Evolutionary conservation across 2,888 invertebrate species (phyloP).

Genomic region (Tipula vernalis): DNA sequence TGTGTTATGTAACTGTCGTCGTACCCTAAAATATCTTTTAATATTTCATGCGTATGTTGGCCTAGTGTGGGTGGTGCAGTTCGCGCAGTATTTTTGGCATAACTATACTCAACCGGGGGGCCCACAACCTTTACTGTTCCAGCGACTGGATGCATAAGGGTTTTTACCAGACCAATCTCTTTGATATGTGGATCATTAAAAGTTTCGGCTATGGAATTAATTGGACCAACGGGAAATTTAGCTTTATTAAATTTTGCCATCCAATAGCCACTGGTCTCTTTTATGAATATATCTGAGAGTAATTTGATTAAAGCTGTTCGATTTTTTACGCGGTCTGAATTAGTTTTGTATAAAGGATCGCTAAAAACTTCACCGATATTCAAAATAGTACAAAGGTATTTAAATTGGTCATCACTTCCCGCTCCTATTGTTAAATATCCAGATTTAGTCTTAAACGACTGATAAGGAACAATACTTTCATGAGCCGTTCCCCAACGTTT

Average conservation of each 20-base stretch:
- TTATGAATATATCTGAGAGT: constrained; percentile 45
- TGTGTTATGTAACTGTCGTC: constrained; percentile 27
- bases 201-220: constrained; percentile 74
- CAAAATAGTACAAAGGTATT: constrained; percentile 54
- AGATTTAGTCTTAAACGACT: constrained; percentile 73
- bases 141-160: constrained; percentile 52
- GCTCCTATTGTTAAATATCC: constrained; percentile 78
- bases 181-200: constrained; percentile 81
- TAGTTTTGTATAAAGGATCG: constrained; percentile 55
- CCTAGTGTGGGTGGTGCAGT: constrained; percentile 74
- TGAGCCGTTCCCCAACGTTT: constrained; percentile 86
- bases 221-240: constrained; percentile 77
- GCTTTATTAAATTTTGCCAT: constrained; percentile 52
- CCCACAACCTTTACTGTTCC: constrained; percentile 68
- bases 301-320: constrained; percentile 52
- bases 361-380: constrained; percentile 44
- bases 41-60: constrained; percentile 71
- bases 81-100: constrained; percentile 54
- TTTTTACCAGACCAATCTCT: constrained; percentile 57
- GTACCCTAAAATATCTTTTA: constrained; percentile 54
- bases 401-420: constrained; percentile 74
- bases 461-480: constrained; percentile 88
- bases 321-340: constrained; percentile 62
- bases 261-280: constrained; percentile 66
- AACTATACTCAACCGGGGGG: constrained; percentile 74